A percentile compares a stretch with the other conserved stretches of the same genome.
Evolutionary conservation across 2,797 vertebrate genomes (phyloP).

Genomic region (Mionectes olivaceus): DNA sequence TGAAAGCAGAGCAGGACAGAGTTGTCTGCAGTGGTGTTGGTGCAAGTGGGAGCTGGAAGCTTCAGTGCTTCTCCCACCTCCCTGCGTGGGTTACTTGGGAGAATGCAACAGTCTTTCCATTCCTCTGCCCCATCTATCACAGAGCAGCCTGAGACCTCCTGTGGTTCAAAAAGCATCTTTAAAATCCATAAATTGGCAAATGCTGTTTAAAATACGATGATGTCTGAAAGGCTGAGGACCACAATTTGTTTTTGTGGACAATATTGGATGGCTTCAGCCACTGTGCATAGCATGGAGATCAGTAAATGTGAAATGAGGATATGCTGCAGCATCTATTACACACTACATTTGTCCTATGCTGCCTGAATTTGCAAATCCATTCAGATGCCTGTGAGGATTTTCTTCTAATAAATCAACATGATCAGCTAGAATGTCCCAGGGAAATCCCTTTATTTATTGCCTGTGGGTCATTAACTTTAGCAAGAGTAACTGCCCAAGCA

Average conservation of each 20-base stretch:
- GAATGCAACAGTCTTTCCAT: not conserved
- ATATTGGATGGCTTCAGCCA: not conserved
- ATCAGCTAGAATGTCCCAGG: not conserved
- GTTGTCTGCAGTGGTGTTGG: not conserved
- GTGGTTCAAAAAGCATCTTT: not conserved
- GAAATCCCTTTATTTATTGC: not conserved
- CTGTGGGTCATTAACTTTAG: not conserved
- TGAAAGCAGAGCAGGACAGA: not conserved
- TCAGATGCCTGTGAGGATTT: not conserved
- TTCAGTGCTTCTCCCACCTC: not conserved
- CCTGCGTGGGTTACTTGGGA: not conserved
- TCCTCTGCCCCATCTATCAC: not conserved
- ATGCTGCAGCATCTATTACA: not conserved
- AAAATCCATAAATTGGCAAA: not conserved
- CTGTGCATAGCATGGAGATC: not conserved
- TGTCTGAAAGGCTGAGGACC: not conserved
- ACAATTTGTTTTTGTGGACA: not conserved
- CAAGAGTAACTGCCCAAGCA: not conserved
- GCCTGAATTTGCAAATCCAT: not conserved
- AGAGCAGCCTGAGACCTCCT: not conserved
- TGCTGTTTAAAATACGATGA: not conserved
- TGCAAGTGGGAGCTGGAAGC: not conserved
- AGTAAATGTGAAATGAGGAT: not conserved
- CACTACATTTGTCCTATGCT: not conserved
- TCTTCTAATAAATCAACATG: not conserved